phyloP scores from a whole-genome alignment of 2,888 invertebrate genomes.

The Cordilura impudica region DNA sequence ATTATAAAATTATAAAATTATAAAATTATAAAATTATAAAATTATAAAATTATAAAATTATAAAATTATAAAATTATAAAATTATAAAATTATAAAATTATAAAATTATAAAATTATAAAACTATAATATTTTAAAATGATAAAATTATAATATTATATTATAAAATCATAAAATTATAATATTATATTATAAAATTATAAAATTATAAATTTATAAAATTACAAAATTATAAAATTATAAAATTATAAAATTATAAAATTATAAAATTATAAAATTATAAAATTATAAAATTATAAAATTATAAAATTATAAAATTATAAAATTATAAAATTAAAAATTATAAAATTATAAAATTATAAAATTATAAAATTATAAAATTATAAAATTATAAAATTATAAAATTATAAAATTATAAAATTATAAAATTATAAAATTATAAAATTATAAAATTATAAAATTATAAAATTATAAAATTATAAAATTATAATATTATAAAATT shows the following conservation, averaged over 20 bases:
- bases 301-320: not conserved
- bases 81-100: not conserved
- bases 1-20: constrained; percentile 1
- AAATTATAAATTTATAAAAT: not conserved
- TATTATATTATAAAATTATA: not conserved
- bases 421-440: not conserved
- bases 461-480: not conserved
- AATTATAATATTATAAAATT: not conserved
- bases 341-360: not conserved
- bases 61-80: constrained; percentile 4
- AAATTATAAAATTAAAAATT: not conserved
- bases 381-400: constrained; percentile 1
- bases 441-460: not conserved
- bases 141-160: not conserved
- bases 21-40: constrained; percentile 4
- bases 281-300: not conserved
- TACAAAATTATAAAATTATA: not conserved
- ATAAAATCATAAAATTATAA: not conserved
- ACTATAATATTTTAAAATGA: not conserved
- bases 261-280: not conserved
- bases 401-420: constrained; percentile 1
- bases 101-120: not conserved
- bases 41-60: not conserved
- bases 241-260: constrained; percentile 2
- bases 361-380: not conserved